Percentiles rank a stretch among this genome's conserved stretches.
Evolutionary conservation across 1,140 invertebrate species (phyloP).

Genomic region (Microvelia longipes): DNA sequence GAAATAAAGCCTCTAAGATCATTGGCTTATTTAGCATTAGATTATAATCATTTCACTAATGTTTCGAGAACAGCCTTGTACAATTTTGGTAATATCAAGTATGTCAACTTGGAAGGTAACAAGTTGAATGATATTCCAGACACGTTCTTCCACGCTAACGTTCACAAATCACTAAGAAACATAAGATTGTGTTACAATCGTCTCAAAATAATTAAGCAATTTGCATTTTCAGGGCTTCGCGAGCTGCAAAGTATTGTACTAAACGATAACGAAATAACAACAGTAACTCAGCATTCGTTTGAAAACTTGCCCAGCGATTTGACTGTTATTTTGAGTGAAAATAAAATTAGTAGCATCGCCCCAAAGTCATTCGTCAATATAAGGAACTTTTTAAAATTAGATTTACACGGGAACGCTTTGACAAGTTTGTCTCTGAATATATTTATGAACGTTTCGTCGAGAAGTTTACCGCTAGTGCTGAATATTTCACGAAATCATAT

Average conservation of each 20-base stretch:
- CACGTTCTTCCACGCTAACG: conserved; percentile 45
- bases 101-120: conserved; percentile 76
- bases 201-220: conserved; percentile 38
- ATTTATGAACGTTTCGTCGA: conserved; percentile 46
- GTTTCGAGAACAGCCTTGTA: conserved; percentile 44
- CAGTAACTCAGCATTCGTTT: conserved; percentile 41
- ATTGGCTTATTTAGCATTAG: conserved; percentile 68
- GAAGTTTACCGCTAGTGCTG: conserved; percentile 41
- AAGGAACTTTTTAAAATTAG: conserved; percentile 47
- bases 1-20: conserved; percentile 50
- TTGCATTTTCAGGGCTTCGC: conserved; percentile 46
- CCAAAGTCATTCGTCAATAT: conserved; percentile 47
- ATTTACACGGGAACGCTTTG: conserved; percentile 54
- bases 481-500: conserved; percentile 55
- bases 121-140: conserved; percentile 44
- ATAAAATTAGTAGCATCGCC: conserved; percentile 43
- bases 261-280: conserved; percentile 49
- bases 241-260: conserved; percentile 52
- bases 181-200: conserved; percentile 60
- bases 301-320: conserved; percentile 45
- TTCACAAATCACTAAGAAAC: conserved; percentile 56
- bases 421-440: conserved; percentile 45
- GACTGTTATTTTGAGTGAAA: conserved; percentile 50
- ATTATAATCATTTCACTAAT: conserved; percentile 69
- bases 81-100: conserved; percentile 52